Conservation (phyloP, 1,140 invertebrate species). For the Uloborus diversus region DNA sequence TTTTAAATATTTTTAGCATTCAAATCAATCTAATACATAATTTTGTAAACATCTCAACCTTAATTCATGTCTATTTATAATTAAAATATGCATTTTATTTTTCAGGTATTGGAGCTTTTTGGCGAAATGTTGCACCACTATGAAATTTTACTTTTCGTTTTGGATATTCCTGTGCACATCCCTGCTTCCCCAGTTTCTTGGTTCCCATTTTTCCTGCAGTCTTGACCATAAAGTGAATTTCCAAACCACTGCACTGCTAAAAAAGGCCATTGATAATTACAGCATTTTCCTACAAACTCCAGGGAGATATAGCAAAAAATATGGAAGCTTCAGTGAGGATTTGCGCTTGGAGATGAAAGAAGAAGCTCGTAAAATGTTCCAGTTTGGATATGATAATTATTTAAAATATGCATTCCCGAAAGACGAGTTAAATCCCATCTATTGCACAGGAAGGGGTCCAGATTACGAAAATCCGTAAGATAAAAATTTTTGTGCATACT, state of each 20-base stretch:
- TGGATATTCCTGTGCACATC: slow-evolving; percentile 6
- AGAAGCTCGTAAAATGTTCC: slow-evolving; percentile 69
- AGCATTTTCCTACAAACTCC: slow-evolving; percentile 57
- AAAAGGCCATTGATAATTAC: slow-evolving; percentile 29
- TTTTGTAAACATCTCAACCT: not conserved
- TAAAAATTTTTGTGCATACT: not conserved
- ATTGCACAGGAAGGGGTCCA: slow-evolving; percentile 70
- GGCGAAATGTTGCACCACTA: slow-evolving; percentile 29
- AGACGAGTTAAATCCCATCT: slow-evolving; percentile 72
- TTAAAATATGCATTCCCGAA: slow-evolving; percentile 71
- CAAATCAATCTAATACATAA: not conserved
- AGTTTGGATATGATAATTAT: slow-evolving; percentile 71
- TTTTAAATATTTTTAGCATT: not conserved
- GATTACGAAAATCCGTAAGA: slow-evolving; percentile 73
- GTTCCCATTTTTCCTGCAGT: slow-evolving; percentile 27
- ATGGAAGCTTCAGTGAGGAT: slow-evolving; percentile 63
- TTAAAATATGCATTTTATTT: too few species aligned
- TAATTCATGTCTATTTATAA: too few species aligned
- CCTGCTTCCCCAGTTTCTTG: not conserved
- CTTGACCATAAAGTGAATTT: slow-evolving; percentile 35
- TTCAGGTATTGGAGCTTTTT: not conserved
- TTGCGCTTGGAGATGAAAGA: slow-evolving; percentile 64
- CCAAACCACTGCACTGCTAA: slow-evolving; percentile 1
- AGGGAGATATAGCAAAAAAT: slow-evolving; percentile 60
- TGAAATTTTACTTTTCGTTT: slow-evolving; percentile 23